Evolutionary conservation across 2,797 vertebrate genomes (phyloP).

Genomic region (Pyrocephalus nanus): DNA sequence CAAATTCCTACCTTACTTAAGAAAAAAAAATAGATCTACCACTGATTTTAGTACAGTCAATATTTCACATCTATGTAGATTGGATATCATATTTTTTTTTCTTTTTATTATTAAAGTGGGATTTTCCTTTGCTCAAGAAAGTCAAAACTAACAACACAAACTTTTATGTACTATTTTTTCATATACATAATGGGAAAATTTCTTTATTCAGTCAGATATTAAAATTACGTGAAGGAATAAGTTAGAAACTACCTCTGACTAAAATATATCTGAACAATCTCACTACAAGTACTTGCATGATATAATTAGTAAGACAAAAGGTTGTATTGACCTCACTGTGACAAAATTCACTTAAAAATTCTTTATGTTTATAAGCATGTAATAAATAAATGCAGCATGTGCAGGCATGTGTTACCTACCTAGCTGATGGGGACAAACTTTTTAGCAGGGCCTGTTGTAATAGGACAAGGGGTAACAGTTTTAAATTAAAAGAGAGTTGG

Average conservation of each 20-base stretch:
- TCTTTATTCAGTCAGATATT: background rate
- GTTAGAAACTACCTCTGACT: background rate
- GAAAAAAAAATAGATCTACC: background rate
- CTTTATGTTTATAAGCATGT: background rate
- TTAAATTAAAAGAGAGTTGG: background rate
- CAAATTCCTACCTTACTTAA: background rate
- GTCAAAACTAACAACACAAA: background rate
- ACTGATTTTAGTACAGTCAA: background rate
- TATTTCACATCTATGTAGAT: background rate
- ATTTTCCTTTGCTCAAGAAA: background rate
- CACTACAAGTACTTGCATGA: background rate
- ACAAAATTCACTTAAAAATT: background rate
- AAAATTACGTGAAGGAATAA: background rate
- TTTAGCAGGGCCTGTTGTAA: background rate
- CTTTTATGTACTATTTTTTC: background rate
- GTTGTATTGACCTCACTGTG: background rate
- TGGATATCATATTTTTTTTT: background rate
- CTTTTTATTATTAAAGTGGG: background rate
- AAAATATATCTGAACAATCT: background rate
- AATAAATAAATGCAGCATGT: background rate
- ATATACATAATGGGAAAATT: background rate
- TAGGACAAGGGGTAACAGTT: background rate
- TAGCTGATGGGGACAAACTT: background rate
- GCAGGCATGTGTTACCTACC: background rate
- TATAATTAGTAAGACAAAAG: background rate